These are phyloP conservation scores for Drosophila kanekoi DNA, from an alignment of 2,888 invertebrate species.

Conservation along the genomic window DNA sequence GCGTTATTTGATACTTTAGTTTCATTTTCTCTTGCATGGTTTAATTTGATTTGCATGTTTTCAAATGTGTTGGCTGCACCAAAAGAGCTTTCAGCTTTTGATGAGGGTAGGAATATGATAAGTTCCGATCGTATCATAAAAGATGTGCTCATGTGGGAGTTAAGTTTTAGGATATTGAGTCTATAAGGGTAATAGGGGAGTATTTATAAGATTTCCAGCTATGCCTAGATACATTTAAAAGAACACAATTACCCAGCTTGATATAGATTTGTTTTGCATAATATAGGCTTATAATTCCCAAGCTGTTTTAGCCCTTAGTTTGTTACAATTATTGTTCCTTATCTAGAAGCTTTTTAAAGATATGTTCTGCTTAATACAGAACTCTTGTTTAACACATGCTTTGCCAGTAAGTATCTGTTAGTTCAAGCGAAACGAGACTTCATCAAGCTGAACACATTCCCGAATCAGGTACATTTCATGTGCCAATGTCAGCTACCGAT, in stretches of 20 bases:
- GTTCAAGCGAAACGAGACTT: slow-evolving; percentile 44
- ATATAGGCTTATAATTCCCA: too few relatives aligned
- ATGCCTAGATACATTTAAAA: too few relatives aligned
- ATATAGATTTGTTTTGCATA: too few relatives aligned
- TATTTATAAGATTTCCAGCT: too few relatives aligned
- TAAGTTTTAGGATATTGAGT: too few relatives aligned
- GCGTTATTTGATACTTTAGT: slow-evolving; percentile 46
- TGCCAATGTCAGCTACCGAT: slow-evolving; percentile 38
- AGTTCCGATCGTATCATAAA: slow-evolving; percentile 4
- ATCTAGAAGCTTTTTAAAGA: not conserved
- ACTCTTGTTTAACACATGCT: too few relatives aligned
- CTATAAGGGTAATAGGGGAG: too few relatives aligned
- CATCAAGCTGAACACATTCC: slow-evolving; percentile 36
- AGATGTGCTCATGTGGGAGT: not conserved
- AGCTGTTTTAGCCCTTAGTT: too few relatives aligned
- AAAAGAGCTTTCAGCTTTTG: slow-evolving; percentile 22
- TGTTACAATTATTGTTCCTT: too few relatives aligned
- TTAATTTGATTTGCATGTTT: slow-evolving; percentile 53
- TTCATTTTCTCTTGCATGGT: slow-evolving; percentile 17
- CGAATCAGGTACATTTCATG: slow-evolving; percentile 34
- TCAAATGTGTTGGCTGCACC: slow-evolving; percentile 24
- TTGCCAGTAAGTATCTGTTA: slow-evolving; percentile 6
- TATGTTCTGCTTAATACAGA: not conserved
- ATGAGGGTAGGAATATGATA: slow-evolving; percentile 31
- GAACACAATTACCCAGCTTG: too few relatives aligned